Evolutionary conservation across 2,888 invertebrate species (phyloP).

Genomic region (Chamaedrilus cognettii): DNA sequence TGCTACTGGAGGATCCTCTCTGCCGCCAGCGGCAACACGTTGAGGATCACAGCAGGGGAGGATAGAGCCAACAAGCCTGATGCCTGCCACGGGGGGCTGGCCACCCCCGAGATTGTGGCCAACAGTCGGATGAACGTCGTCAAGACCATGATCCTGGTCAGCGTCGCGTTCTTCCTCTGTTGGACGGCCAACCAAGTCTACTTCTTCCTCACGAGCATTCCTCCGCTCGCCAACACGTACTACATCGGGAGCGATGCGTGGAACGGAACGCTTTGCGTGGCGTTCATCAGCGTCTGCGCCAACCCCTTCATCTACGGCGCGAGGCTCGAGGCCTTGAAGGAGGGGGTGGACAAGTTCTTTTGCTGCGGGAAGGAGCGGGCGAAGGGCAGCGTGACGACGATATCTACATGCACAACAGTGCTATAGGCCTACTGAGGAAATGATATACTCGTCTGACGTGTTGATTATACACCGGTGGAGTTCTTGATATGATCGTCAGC

Average conservation of each 20-base stretch:
- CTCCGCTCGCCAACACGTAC: not conserved
- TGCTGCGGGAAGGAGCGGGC: too few species aligned
- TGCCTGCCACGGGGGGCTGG: too few species aligned
- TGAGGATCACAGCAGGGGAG: not conserved
- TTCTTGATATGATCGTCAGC: too few species aligned
- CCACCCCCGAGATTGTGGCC: not conserved
- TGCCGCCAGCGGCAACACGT: not conserved
- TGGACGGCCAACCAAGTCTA: conserved; percentile 16
- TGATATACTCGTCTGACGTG: too few species aligned
- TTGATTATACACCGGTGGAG: too few species aligned
- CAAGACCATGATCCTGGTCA: conserved; percentile 15
- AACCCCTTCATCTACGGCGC: conserved; percentile 16
- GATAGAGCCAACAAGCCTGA: not conserved
- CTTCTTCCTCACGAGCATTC: conserved; percentile 11
- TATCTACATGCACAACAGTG: too few species aligned
- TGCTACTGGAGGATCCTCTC: conserved; percentile 8
- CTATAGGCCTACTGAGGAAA: too few species aligned
- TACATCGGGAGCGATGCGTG: conserved; percentile 4
- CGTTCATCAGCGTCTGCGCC: conserved; percentile 3
- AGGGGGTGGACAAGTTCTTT: too few species aligned
- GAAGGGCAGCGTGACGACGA: too few species aligned
- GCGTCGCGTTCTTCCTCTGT: conserved; percentile 3
- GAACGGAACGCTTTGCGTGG: conserved; percentile 7
- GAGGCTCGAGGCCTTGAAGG: conserved; percentile 9
- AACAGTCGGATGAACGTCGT: conserved; percentile 4